Conservation (phyloP, 1,140 invertebrate genomes). For the Phthorimaea operculella region DNA sequence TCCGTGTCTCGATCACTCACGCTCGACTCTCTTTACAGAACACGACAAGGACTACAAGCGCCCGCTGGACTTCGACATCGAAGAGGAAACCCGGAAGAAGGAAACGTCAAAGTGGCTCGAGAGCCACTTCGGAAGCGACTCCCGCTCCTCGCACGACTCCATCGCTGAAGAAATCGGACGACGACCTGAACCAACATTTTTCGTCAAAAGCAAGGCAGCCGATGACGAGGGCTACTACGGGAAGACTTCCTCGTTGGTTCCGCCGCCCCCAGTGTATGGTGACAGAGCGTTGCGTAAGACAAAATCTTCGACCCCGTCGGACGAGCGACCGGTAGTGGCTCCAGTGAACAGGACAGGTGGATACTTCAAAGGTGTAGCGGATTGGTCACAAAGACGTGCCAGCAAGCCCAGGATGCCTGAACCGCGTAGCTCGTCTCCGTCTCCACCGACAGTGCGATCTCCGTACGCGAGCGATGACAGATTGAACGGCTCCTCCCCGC, state of each 20-base stretch:
- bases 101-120: conserved; percentile 92
- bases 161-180: conserved; percentile 68
- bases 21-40: conserved; percentile 40
- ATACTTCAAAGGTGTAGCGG: conserved; percentile 78
- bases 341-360: conserved; percentile 56
- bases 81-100: conserved; percentile 88
- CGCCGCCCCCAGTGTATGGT: conserved; percentile 49
- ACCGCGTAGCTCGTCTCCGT: conserved; percentile 57
- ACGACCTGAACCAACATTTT: conserved; percentile 74
- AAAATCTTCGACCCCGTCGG: conserved; percentile 58
- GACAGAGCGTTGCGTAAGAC: conserved; percentile 53
- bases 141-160: conserved; percentile 77
- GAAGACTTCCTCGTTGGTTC: conserved; percentile 44
- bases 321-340: conserved; percentile 44
- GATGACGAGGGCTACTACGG: conserved; percentile 57
- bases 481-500: conserved; percentile 60
- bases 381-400: conserved; percentile 78
- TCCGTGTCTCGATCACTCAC: conserved; percentile 23
- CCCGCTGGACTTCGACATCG: conserved; percentile 84
- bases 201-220: conserved; percentile 77
- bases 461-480: conserved; percentile 63
- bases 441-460: conserved; percentile 59
- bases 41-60: conserved; percentile 82
- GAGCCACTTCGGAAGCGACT: conserved; percentile 89
- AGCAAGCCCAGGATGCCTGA: conserved; percentile 59